Conservation (phyloP, 2,113 vertebrate species). For the Heterochromis multidens region DNA sequence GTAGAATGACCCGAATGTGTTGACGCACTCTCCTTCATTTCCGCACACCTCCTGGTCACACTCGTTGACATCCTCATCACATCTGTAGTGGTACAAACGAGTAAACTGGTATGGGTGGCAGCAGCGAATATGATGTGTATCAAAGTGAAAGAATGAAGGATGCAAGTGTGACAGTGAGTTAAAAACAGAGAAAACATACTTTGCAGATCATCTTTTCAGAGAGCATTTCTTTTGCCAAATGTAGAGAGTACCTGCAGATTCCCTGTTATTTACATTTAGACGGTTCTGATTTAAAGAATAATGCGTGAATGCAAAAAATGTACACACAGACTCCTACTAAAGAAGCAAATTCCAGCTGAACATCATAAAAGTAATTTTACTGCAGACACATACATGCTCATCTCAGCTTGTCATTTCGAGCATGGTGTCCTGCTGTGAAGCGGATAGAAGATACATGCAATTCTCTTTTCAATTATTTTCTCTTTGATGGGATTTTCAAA, state of each 20-base stretch:
- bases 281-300: neutral
- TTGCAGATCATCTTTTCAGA: constrained; percentile 4
- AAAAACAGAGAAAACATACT: neutral
- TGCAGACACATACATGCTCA: neutral
- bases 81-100: constrained; percentile 73
- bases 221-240: neutral
- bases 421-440: constrained; percentile 13
- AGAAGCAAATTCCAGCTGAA: neutral
- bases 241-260: constrained; percentile 4
- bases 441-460: constrained; percentile 2
- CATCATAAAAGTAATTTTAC: neutral
- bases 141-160: constrained; percentile 4
- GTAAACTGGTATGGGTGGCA: neutral
- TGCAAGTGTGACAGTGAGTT: neutral
- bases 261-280: constrained; percentile 5
- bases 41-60: constrained; percentile 86
- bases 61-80: constrained; percentile 89
- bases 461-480: constrained; percentile 43
- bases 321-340: neutral
- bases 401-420: constrained; percentile 18
- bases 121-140: neutral
- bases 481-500: constrained; percentile 40
- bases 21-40: constrained; percentile 85
- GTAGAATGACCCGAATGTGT: constrained; percentile 87
- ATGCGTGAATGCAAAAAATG: neutral